Conservation (phyloP, 2,888 invertebrate species). For the Eristalis intricaria region DNA sequence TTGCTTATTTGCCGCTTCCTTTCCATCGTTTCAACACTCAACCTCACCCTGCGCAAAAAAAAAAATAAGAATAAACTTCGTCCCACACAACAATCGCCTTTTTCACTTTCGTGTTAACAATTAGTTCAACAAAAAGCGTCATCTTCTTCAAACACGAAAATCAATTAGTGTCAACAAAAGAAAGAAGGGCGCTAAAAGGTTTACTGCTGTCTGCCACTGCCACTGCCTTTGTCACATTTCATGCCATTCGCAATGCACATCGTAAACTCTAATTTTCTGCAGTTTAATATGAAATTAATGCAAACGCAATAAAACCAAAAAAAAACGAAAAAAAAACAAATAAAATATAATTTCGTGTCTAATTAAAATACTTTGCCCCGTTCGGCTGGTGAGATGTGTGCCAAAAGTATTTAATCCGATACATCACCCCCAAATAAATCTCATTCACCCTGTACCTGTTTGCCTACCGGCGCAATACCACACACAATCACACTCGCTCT, state of each 20-base stretch:
- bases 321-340: slow-evolving; percentile 25
- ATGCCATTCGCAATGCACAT: slow-evolving; percentile 13
- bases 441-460: not conserved
- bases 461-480: no score
- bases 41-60: no score
- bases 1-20: no score
- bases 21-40: no score
- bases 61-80: no score
- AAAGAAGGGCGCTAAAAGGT: slow-evolving; percentile 40
- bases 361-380: slow-evolving; percentile 60
- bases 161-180: slow-evolving; percentile 31
- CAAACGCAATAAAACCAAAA: not conserved
- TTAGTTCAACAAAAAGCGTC: not conserved
- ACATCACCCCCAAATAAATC: slow-evolving; percentile 64
- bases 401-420: slow-evolving; percentile 55
- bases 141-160: slow-evolving; percentile 3
- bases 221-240: not conserved
- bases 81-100: not conserved
- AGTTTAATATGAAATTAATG: slow-evolving; percentile 39
- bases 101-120: not conserved
- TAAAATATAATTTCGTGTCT: slow-evolving; percentile 26
- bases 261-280: slow-evolving; percentile 22
- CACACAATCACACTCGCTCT: not conserved
- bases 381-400: not conserved
- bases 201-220: slow-evolving; percentile 20